phyloP scores from a whole-genome alignment of 2,113 vertebrate genomes.

The Struthidea cinerea region DNA sequence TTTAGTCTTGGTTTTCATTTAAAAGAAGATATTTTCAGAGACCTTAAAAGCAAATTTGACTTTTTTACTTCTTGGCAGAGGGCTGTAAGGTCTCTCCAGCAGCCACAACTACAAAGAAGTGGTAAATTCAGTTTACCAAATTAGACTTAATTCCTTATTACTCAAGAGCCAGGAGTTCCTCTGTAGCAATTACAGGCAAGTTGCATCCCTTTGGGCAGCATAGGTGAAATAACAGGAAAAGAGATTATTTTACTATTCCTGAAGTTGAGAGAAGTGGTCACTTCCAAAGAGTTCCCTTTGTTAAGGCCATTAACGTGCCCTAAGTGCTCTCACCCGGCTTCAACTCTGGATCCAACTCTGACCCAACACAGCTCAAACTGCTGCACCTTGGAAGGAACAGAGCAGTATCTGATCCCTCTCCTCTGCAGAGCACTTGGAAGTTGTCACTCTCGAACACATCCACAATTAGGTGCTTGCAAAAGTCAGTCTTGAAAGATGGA shows the following conservation, averaged over 20 bases:
- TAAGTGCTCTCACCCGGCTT: neutral
- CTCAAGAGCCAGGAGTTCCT: slow-evolving; percentile 4
- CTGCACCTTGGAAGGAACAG: neutral
- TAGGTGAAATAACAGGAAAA: slow-evolving; percentile 13
- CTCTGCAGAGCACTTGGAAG: neutral
- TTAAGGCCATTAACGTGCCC: neutral
- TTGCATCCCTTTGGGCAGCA: slow-evolving; percentile 30
- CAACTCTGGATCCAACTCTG: neutral
- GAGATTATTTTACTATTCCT: neutral
- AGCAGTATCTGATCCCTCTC: neutral
- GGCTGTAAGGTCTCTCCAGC: neutral
- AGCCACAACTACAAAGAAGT: slow-evolving; percentile 22
- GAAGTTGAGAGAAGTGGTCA: neutral
- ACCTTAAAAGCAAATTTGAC: neutral
- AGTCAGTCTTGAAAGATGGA: neutral
- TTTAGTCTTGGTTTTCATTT: slow-evolving; percentile 6
- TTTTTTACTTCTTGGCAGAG: slow-evolving; percentile 7
- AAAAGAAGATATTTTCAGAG: slow-evolving; percentile 6
- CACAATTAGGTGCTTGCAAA: neutral
- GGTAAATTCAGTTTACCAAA: slow-evolving; percentile 35
- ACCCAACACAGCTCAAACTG: neutral
- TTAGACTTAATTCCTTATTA: slow-evolving; percentile 40
- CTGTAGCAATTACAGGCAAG: neutral
- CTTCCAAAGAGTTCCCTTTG: neutral
- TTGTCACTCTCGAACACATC: neutral